Evolutionary conservation across 2,797 vertebrate species (phyloP).

Genomic region (Phrynocephalus forsythii): DNA sequence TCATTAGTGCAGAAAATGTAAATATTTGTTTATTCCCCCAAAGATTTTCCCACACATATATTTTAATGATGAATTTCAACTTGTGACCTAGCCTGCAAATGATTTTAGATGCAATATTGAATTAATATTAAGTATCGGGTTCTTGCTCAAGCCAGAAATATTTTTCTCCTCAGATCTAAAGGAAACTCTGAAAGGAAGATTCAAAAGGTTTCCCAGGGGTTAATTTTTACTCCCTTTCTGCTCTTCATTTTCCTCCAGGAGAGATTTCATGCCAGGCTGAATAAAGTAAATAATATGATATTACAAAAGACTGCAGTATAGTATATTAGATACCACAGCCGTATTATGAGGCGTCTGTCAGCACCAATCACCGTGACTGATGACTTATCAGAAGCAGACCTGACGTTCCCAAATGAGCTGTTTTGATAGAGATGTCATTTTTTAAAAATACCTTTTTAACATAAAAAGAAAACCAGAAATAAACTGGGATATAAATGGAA

Average conservation of each 20-base stretch:
- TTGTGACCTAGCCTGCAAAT: neutral
- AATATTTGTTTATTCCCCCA: too few species aligned
- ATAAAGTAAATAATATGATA: conserved; percentile 62
- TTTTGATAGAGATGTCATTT: conserved; percentile 74
- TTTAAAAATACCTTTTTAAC: conserved; percentile 29
- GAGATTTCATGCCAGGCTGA: conserved; percentile 56
- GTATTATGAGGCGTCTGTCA: conserved; percentile 58
- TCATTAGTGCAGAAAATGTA: too few species aligned
- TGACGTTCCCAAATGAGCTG: conserved; percentile 75
- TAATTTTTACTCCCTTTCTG: neutral
- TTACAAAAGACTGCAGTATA: conserved; percentile 45
- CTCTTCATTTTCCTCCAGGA: conserved; percentile 48
- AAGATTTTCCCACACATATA: too few species aligned
- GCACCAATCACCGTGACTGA: conserved; percentile 67
- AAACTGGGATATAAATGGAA: conserved; percentile 58
- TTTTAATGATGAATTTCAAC: neutral
- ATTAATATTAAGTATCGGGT: neutral
- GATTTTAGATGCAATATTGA: neutral
- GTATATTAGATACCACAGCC: conserved; percentile 45
- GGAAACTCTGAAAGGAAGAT: neutral
- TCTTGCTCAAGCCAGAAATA: neutral
- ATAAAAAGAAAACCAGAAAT: conserved; percentile 44
- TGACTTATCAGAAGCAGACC: conserved; percentile 70
- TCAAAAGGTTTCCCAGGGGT: neutral
- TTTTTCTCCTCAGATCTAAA: rapidly evolving